Evolutionary conservation across 2,888 invertebrate species (phyloP).

Genomic region (Venusia cambrica): DNA sequence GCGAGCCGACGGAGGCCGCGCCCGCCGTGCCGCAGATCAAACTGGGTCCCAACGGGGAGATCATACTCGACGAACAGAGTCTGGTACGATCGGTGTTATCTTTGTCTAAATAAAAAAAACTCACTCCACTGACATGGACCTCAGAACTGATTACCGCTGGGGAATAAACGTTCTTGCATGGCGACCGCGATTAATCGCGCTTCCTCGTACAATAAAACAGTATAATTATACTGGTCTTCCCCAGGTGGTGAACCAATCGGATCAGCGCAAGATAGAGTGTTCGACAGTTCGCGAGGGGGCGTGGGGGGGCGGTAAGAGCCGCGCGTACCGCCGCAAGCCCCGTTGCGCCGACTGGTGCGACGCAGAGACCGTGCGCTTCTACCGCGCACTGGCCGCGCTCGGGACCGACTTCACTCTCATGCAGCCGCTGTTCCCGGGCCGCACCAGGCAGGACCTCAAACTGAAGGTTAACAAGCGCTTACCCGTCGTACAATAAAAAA

Average conservation of each 20-base stretch:
- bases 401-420: conserved; percentile 97
- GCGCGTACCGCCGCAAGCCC: conserved; percentile 83
- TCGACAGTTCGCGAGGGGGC: conserved; percentile 81
- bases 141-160: too few relatives aligned
- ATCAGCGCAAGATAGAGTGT: conserved; percentile 82
- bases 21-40: conserved; percentile 89
- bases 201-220: too few relatives aligned
- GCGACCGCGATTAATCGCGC: too few relatives aligned
- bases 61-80: conserved; percentile 92
- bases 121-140: too few relatives aligned
- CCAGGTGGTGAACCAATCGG: conserved; percentile 86
- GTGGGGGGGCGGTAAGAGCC: conserved; percentile 81
- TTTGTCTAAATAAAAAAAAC: too few relatives aligned
- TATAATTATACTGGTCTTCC: background rate
- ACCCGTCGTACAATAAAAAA: too few relatives aligned
- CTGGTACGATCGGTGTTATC: conserved; percentile 82
- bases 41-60: conserved; percentile 91
- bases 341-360: conserved; percentile 88
- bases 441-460: conserved; percentile 91
- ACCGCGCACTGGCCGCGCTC: conserved; percentile 92
- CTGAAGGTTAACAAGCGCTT: conserved; percentile 83
- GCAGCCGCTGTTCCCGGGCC: conserved; percentile 89
- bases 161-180: too few relatives aligned
- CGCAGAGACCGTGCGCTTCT: conserved; percentile 93
- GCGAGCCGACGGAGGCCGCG: conserved; percentile 37